A percentile compares a stretch with the other conserved stretches of the same genome.
Evolutionary conservation across 2,888 invertebrate species (phyloP).

Genomic region (Chironomus tentans): DNA sequence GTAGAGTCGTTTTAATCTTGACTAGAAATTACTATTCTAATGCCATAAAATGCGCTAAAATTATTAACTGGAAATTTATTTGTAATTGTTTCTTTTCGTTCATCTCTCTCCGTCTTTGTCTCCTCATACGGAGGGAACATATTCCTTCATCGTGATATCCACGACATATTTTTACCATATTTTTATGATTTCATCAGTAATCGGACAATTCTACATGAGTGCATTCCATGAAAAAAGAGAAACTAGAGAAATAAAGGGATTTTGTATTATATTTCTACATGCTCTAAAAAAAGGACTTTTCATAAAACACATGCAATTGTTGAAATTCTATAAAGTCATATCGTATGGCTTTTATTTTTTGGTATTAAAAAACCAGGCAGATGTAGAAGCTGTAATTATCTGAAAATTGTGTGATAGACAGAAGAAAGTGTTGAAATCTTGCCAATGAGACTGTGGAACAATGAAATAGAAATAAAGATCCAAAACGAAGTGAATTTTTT

Average conservation of each 20-base stretch:
- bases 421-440: neutral
- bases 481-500: neutral
- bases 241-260: neutral
- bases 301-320: too few species aligned
- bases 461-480: neutral
- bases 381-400: neutral
- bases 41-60: too few species aligned
- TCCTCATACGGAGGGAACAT: neutral
- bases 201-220: slow-evolving; percentile 26
- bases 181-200: slow-evolving; percentile 24
- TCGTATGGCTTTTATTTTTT: neutral
- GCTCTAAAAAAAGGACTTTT: too few species aligned
- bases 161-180: slow-evolving; percentile 18
- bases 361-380: neutral
- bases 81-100: too few species aligned
- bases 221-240: neutral
- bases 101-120: too few species aligned
- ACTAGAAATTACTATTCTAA: too few species aligned
- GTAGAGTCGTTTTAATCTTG: too few species aligned
- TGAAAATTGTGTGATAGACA: neutral
- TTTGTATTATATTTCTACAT: too few species aligned
- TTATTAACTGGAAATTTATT: too few species aligned
- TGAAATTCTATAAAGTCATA: too few species aligned
- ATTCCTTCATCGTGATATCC: neutral
- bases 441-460: neutral